These are phyloP conservation scores for Odontomachus brunneus DNA, from an alignment of 1,140 invertebrate genomes.

Conservation along the genomic window DNA sequence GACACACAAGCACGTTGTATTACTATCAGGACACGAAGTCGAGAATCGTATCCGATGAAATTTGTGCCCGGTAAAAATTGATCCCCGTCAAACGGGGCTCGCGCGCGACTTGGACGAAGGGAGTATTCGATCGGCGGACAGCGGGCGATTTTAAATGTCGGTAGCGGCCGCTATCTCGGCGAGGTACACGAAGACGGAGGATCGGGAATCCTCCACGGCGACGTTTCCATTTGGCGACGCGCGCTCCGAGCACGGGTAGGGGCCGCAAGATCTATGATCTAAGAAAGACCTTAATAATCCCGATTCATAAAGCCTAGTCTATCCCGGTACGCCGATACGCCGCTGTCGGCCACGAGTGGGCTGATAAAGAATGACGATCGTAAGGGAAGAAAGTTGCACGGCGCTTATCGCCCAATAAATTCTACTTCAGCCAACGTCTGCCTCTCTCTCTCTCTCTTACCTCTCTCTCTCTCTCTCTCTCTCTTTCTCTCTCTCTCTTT, in stretches of 20 bases:
- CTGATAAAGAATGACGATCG: slow-evolving; percentile 79
- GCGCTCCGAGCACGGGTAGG: neutral
- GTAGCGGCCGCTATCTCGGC: neutral
- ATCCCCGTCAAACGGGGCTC: neutral
- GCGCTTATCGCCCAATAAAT: slow-evolving; percentile 82
- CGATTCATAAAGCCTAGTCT: slow-evolving; percentile 74
- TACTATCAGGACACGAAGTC: neutral
- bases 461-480: neutral
- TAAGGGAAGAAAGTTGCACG: slow-evolving; percentile 77
- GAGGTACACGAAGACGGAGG: slow-evolving; percentile 61
- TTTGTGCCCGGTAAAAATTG: neutral
- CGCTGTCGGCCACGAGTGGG: slow-evolving; percentile 73
- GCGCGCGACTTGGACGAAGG: neutral
- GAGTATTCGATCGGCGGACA: neutral
- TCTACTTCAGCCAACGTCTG: slow-evolving; percentile 76
- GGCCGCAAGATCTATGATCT: slow-evolving; percentile 69
- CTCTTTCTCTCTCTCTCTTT: slow-evolving; percentile 20
- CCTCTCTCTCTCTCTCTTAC: slow-evolving; percentile 46
- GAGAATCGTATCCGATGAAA: neutral
- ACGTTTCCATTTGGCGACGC: slow-evolving; percentile 63
- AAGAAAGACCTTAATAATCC: slow-evolving; percentile 73
- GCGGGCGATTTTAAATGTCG: slow-evolving; percentile 20
- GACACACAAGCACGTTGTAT: neutral
- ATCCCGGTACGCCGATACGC: slow-evolving; percentile 69
- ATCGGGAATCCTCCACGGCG: slow-evolving; percentile 25